Percentiles rank a stretch among this genome's conserved stretches.
Conservation (phyloP, 1,140 invertebrate genomes). For the Homalodisca vitripennis region DNA sequence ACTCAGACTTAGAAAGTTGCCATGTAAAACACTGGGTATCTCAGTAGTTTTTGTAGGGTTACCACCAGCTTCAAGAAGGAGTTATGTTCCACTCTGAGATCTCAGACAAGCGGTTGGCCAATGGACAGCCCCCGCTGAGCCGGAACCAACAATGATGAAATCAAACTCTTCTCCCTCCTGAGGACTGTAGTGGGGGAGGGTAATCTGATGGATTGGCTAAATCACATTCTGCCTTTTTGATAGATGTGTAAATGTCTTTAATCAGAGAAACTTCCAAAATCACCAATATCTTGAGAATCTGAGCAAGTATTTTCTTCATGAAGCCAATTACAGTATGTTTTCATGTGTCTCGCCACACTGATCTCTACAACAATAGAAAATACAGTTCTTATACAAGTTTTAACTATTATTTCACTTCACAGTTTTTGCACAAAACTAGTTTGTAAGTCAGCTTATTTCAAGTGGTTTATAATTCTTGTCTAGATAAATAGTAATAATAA, state of each 20-base stretch:
- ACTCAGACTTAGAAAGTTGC: slow-evolving; percentile 71
- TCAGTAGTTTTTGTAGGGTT: slow-evolving; percentile 78
- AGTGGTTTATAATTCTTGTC: too few species aligned
- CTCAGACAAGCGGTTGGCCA: slow-evolving; percentile 84
- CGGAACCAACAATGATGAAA: slow-evolving; percentile 82
- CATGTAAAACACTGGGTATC: slow-evolving; percentile 68
- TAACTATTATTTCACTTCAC: too few species aligned
- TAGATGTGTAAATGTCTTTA: background rate
- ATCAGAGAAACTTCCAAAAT: too few species aligned
- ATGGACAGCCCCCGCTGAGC: slow-evolving; percentile 85
- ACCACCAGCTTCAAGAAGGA: slow-evolving; percentile 79
- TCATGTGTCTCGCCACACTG: too few species aligned
- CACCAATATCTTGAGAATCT: too few species aligned
- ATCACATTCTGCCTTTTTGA: slow-evolving; percentile 12
- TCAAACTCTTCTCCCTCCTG: slow-evolving; percentile 59
- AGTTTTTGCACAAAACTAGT: too few species aligned
- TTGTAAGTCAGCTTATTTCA: too few species aligned
- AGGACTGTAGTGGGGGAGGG: slow-evolving; percentile 9
- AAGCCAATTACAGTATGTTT: too few species aligned
- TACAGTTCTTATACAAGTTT: too few species aligned
- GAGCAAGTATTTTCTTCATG: too few species aligned
- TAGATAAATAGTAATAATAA: too few species aligned
- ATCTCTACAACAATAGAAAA: too few species aligned
- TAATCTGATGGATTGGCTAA: background rate
- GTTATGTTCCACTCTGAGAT: slow-evolving; percentile 72